These are phyloP conservation scores for Aurelia sp. DNA, from an alignment of 30 jellyfish, hydroid and myxozoan species.

Conservation along the genomic window DNA sequence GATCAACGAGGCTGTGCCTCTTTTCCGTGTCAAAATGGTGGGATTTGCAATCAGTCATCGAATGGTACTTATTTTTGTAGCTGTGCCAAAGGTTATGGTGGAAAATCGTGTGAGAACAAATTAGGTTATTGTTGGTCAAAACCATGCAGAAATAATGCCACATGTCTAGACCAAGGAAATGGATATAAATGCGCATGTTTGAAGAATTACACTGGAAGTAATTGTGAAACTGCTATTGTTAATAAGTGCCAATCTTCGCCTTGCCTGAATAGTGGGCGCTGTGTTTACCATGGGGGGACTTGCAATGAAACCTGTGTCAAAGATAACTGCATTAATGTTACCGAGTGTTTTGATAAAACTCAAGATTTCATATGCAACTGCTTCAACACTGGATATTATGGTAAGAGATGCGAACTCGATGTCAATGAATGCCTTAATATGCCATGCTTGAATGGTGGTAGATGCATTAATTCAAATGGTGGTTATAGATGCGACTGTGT, in stretches of 20 bases:
- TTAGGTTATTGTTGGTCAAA: slow-evolving; percentile 19
- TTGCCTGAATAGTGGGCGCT: slow-evolving; percentile 9
- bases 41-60: slow-evolving; percentile 29
- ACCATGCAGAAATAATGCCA: slow-evolving; percentile 63
- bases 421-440: slow-evolving; percentile 28
- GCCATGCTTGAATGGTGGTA: slow-evolving; percentile 49
- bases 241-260: background rate
- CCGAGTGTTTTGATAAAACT: slow-evolving; percentile 28
- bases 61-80: slow-evolving; percentile 20
- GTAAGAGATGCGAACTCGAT: slow-evolving; percentile 43
- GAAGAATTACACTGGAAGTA: background rate
- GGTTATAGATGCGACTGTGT: slow-evolving; percentile 24
- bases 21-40: slow-evolving; percentile 56
- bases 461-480: slow-evolving; percentile 25
- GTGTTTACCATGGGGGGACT: slow-evolving; percentile 4
- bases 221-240: slow-evolving; percentile 2
- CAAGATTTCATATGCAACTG: slow-evolving; percentile 48
- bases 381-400: slow-evolving; percentile 54
- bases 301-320: slow-evolving; percentile 22
- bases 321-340: slow-evolving; percentile 35
- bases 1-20: slow-evolving; percentile 72
- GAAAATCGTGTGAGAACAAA: slow-evolving; percentile 41
- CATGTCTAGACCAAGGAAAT: background rate
- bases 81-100: slow-evolving; percentile 41
- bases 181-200: slow-evolving; percentile 10